These are phyloP conservation scores for Drosophila pallidifrons DNA, from an alignment of 1,140 invertebrate genomes.

Conservation along the genomic window DNA sequence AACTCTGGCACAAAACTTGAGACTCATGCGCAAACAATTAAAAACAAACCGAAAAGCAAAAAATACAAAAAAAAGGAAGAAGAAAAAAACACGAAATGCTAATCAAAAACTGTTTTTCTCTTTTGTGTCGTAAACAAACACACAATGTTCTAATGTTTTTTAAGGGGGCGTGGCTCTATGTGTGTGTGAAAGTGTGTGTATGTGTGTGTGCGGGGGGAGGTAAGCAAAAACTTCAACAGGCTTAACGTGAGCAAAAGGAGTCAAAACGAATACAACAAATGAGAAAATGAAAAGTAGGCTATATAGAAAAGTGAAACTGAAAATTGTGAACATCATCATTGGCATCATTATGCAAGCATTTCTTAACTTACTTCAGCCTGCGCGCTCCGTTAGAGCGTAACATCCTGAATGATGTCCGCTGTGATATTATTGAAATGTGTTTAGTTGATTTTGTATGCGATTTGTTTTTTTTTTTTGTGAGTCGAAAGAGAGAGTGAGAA, in stretches of 20 bases:
- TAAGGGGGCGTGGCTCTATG: constrained; percentile 5
- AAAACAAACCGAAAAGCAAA: constrained; percentile 67
- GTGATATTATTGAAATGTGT: constrained; percentile 29
- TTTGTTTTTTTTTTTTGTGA: constrained; percentile 11
- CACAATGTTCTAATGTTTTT: constrained; percentile 28
- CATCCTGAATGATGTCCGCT: constrained; percentile 85
- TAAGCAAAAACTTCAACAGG: constrained; percentile 45
- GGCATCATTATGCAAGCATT: constrained; percentile 23
- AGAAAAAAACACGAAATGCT: constrained; percentile 52
- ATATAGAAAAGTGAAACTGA: constrained; percentile 47
- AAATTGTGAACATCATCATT: constrained; percentile 45
- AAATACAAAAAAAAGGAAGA: constrained; percentile 7
- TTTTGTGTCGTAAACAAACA: constrained; percentile 32
- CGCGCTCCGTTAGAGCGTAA: constrained; percentile 85
- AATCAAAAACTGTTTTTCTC: constrained; percentile 46
- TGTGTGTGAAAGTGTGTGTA: constrained; percentile 7
- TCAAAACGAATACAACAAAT: constrained; percentile 5
- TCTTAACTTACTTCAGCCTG: constrained; percentile 83
- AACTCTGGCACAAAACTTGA: constrained; percentile 44
- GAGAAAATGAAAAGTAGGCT: constrained; percentile 7
- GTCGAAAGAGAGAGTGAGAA: constrained; percentile 24
- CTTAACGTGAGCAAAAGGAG: constrained; percentile 17
- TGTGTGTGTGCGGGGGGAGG: not conserved
- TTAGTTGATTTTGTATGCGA: constrained; percentile 20
- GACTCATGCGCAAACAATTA: constrained; percentile 80